These are phyloP conservation scores for Limnephilus rhombicus DNA, from an alignment of 2,888 invertebrate species.

Conservation along the genomic window DNA sequence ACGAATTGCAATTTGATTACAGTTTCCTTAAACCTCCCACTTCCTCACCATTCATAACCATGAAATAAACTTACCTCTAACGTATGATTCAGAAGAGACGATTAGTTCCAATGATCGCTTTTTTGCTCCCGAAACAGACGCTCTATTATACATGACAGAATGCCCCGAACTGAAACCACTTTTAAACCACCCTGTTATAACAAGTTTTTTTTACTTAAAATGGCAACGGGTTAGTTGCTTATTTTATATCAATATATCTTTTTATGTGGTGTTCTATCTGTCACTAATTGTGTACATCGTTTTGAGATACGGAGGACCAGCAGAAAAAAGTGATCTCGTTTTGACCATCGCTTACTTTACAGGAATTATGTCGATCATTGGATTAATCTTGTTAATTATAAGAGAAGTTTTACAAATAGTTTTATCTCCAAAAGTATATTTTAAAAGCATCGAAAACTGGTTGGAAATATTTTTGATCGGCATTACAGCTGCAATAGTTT, in stretches of 20 bases:
- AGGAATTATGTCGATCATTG: constrained; percentile 77
- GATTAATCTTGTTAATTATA: constrained; percentile 80
- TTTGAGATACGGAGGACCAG: constrained; percentile 79
- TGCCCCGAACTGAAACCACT: constrained; percentile 83
- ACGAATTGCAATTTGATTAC: constrained; percentile 86
- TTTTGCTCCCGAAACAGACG: constrained; percentile 84
- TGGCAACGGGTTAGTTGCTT: constrained; percentile 88
- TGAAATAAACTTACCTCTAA: constrained; percentile 73
- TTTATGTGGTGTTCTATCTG: constrained; percentile 84
- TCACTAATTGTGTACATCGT: constrained; percentile 84
- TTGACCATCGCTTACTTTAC: constrained; percentile 74
- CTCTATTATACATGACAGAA: constrained; percentile 84
- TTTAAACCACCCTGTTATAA: constrained; percentile 87
- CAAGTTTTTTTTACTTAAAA: constrained; percentile 88
- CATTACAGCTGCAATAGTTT: constrained; percentile 80
- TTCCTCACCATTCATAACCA: constrained; percentile 73
- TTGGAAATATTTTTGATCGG: constrained; percentile 84
- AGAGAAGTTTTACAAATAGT: constrained; percentile 85
- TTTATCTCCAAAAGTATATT: constrained; percentile 82
- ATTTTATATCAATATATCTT: constrained; percentile 84
- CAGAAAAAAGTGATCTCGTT: constrained; percentile 72
- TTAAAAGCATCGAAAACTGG: constrained; percentile 85
- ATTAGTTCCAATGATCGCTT: constrained; percentile 72
- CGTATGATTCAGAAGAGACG: constrained; percentile 72
- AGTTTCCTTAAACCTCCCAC: constrained; percentile 82